phyloP scores from a whole-genome alignment of 1,140 invertebrate genomes.

The Aphelinus atriplicis region DNA sequence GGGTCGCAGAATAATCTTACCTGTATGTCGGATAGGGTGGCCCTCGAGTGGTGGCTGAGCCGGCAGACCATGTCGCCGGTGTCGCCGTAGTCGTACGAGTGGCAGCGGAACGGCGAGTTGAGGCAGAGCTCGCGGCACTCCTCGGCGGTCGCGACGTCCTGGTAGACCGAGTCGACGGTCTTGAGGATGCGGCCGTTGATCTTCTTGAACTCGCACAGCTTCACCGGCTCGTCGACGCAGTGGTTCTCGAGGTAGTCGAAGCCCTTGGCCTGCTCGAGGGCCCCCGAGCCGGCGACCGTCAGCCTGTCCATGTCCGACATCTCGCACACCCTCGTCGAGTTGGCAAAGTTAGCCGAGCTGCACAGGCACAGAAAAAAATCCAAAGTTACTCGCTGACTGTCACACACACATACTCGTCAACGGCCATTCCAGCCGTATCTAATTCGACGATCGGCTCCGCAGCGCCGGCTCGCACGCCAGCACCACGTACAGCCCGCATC shows the following conservation, averaged over 20 bases:
- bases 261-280: conserved; percentile 77
- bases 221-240: conserved; percentile 88
- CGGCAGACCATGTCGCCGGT: conserved; percentile 92
- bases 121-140: conserved; percentile 89
- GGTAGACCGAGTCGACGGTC: conserved; percentile 93
- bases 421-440: conserved; percentile 51
- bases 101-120: conserved; percentile 86
- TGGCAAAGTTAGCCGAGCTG: conserved; percentile 92
- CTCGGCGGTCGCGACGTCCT: conserved; percentile 85
- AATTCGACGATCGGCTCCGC: conserved; percentile 49
- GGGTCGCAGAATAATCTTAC: conserved; percentile 58
- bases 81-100: conserved; percentile 93
- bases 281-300: conserved; percentile 80
- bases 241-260: conserved; percentile 90
- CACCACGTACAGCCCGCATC: conserved; percentile 47
- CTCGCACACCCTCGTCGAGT: conserved; percentile 84
- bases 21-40: conserved; percentile 88
- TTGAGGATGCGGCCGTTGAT: conserved; percentile 87
- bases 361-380: conserved; percentile 50
- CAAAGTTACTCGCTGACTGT: no score
- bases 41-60: conserved; percentile 88
- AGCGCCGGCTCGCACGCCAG: conserved; percentile 42
- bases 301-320: conserved; percentile 90
- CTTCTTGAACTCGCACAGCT: conserved; percentile 92
- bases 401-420: conserved; percentile 35